These are phyloP conservation scores for Lepidothrix coronata DNA, from an alignment of 2,113 vertebrate species.

Conservation along the genomic window DNA sequence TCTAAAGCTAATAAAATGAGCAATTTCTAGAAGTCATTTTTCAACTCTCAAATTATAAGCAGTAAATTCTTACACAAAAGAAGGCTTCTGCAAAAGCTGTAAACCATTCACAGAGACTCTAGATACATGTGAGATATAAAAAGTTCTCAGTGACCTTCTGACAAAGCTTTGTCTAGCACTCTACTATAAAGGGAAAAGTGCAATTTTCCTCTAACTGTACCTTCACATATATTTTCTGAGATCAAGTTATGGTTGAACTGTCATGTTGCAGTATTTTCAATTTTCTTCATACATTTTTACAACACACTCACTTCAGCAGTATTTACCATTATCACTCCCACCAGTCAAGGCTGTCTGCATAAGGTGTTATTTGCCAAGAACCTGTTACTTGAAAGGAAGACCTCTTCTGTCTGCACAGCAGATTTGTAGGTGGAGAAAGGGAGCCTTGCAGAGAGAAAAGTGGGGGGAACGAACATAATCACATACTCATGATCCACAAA, in stretches of 20 bases:
- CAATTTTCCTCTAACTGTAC: neutral
- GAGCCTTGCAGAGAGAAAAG: neutral
- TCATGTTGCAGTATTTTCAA: neutral
- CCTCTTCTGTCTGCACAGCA: slow-evolving; percentile 1
- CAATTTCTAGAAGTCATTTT: neutral
- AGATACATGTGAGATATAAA: neutral
- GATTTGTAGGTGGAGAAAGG: neutral
- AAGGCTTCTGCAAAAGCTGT: neutral
- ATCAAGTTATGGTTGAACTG: neutral
- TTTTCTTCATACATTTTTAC: slow-evolving; percentile 9
- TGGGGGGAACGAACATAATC: neutral
- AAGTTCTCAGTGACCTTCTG: neutral
- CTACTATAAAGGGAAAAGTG: neutral
- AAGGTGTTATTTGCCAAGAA: neutral
- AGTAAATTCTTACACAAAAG: neutral
- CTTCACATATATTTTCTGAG: neutral
- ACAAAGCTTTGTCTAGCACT: neutral
- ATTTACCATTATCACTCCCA: slow-evolving; percentile 14
- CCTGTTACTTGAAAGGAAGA: neutral
- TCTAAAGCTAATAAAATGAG: neutral
- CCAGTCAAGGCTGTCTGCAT: slow-evolving; percentile 15
- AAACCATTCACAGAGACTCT: neutral
- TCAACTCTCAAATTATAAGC: neutral
- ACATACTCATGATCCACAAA: neutral
- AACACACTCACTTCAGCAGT: neutral